phyloP scores from a whole-genome alignment of 2,888 invertebrate genomes.

The Sinopyrophorus schimmeli region DNA sequence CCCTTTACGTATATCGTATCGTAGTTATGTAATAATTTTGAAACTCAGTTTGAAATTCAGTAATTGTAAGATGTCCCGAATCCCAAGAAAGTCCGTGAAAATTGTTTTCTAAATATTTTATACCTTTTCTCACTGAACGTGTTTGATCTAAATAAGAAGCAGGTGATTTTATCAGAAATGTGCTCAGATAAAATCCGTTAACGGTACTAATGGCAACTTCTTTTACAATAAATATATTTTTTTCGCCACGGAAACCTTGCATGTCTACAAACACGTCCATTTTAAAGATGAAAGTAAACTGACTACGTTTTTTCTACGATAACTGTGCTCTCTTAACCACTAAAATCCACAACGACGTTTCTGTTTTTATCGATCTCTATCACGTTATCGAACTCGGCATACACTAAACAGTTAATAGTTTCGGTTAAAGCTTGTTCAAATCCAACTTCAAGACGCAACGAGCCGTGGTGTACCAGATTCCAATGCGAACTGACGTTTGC shows the following conservation, averaged over 20 bases:
- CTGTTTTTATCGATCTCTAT: no score
- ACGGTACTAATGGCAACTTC: constrained; percentile 3
- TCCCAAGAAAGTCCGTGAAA: constrained; percentile 11
- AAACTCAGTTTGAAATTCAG: constrained; percentile 6
- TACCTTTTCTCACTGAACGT: not conserved
- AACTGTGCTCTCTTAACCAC: no score
- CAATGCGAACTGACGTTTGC: no score
- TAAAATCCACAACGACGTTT: no score
- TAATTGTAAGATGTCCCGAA: constrained; percentile 3
- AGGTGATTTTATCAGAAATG: constrained; percentile 9
- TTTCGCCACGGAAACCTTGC: constrained; percentile 6
- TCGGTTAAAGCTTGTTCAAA: no score
- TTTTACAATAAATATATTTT: constrained; percentile 3
- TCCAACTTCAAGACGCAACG: no score
- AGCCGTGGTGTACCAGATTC: no score
- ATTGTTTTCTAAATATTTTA: constrained; percentile 1
- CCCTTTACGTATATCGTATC: constrained; percentile 10
- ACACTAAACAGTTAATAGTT: no score
- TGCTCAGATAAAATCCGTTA: not conserved
- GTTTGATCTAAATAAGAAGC: not conserved
- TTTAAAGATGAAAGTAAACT: no score
- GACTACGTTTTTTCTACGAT: no score
- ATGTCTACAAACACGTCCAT: constrained; percentile 9
- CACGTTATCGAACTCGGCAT: no score
- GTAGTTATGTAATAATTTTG: not conserved